These are phyloP conservation scores for Phanerotoma sp. DNA, from an alignment of 2,888 invertebrate species.

Conservation along the genomic window DNA sequence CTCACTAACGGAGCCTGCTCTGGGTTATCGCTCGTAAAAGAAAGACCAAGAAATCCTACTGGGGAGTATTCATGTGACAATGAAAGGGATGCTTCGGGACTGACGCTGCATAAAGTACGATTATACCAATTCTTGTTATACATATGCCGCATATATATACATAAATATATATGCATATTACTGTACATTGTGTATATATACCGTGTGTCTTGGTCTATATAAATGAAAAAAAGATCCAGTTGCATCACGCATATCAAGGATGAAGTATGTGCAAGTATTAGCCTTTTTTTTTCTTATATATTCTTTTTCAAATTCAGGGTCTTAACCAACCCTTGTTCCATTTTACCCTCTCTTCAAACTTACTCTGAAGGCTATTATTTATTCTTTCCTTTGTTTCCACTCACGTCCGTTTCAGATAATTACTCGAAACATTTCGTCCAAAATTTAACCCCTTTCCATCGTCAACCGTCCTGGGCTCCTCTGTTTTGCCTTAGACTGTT, in stretches of 20 bases:
- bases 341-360: conserved; percentile 2
- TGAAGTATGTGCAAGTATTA: conserved; percentile 3
- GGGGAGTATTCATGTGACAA: conserved; percentile 17
- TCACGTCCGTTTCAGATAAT: conserved; percentile 11
- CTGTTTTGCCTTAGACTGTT: too few species aligned
- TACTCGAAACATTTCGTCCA: conserved; percentile 3
- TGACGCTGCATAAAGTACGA: conserved; percentile 28
- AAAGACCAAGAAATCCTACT: conserved; percentile 21
- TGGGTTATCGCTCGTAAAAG: conserved; percentile 16
- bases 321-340: conserved; percentile 12
- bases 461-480: too few species aligned
- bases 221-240: conserved; percentile 39
- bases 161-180: too few species aligned
- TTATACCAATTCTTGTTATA: conserved; percentile 8
- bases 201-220: too few species aligned
- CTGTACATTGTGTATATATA: too few species aligned
- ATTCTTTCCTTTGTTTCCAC: conserved; percentile 11
- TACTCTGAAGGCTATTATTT: conserved; percentile 8
- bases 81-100: conserved; percentile 14
- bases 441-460: neutral
- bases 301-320: neutral
- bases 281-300: conserved; percentile 1
- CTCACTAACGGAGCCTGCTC: conserved; percentile 29
- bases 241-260: conserved; percentile 39
- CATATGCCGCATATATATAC: too few species aligned